Conservation (phyloP, 1,140 invertebrate species). For the Eulimnadia texana region DNA sequence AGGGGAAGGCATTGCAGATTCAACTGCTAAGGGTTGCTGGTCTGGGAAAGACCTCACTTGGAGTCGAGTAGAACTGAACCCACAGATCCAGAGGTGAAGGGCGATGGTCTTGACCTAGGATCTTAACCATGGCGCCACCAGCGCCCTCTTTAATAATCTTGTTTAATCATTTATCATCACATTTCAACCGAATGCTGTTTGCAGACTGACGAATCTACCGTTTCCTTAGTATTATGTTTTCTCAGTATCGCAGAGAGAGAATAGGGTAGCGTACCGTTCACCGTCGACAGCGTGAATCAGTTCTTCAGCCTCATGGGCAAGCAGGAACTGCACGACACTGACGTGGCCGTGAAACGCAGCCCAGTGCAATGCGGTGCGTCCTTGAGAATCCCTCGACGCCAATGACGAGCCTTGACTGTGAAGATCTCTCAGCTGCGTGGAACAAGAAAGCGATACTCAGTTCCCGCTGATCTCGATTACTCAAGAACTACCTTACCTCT, state of each 20-base stretch:
- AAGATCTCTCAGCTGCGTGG: constrained; percentile 53
- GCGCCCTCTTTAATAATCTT: too few species aligned
- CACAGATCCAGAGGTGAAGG: too few species aligned
- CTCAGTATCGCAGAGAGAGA: not conserved
- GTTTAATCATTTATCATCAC: too few species aligned
- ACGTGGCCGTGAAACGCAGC: constrained; percentile 76
- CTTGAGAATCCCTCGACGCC: constrained; percentile 64
- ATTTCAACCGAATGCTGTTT: too few species aligned
- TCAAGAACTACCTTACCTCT: constrained; percentile 33
- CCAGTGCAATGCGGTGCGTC: constrained; percentile 79
- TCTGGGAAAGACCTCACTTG: too few species aligned
- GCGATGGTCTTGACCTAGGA: too few species aligned
- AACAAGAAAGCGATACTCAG: not conserved
- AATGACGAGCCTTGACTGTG: constrained; percentile 69
- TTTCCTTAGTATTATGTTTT: too few species aligned
- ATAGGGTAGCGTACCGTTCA: constrained; percentile 55
- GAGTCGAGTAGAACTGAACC: too few species aligned
- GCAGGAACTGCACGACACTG: constrained; percentile 76
- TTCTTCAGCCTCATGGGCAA: constrained; percentile 62
- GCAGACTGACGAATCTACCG: too few species aligned
- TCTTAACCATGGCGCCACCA: too few species aligned
- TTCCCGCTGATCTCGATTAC: not conserved
- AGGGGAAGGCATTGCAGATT: too few species aligned
- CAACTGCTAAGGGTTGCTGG: too few species aligned
- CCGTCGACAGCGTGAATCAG: constrained; percentile 69